These are phyloP conservation scores for Tachyglossus aculeatus DNA, from an alignment of 2,797 vertebrate species.

Conservation along the genomic window DNA sequence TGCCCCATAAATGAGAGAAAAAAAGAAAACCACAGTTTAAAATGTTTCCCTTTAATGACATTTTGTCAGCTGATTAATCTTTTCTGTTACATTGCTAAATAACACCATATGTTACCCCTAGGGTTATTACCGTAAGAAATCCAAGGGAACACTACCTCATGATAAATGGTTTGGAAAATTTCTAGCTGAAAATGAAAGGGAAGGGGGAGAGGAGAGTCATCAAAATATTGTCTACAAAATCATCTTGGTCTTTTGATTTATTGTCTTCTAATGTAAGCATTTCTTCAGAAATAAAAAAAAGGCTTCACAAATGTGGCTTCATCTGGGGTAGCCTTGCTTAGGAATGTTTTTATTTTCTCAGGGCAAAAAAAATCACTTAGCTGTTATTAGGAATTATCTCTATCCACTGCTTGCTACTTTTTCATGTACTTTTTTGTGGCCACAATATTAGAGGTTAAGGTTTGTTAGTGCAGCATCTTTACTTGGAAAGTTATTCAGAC, in stretches of 20 bases:
- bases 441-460: conserved; percentile 1
- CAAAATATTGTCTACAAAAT: conserved; percentile 35
- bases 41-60: conserved; percentile 53
- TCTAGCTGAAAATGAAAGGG: conserved; percentile 31
- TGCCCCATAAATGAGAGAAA: conserved; percentile 2
- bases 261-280: conserved; percentile 30
- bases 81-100: conserved; percentile 48
- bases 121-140: conserved; percentile 40
- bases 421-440: conserved; percentile 34
- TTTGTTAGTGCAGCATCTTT: not conserved
- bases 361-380: not conserved
- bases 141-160: not conserved
- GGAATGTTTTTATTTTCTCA: not conserved
- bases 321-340: not conserved
- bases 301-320: conserved; percentile 1
- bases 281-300: conserved; percentile 15
- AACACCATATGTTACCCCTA: conserved; percentile 53
- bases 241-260: conserved; percentile 27
- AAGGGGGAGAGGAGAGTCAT: not conserved
- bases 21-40: conserved; percentile 36
- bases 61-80: conserved; percentile 55
- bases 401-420: not conserved
- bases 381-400: not conserved
- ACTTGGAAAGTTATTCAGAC: not conserved
- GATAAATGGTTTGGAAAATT: conserved; percentile 27